These are phyloP conservation scores for Elmis aenea DNA, from an alignment of 2,888 invertebrate species.

Conservation along the genomic window DNA sequence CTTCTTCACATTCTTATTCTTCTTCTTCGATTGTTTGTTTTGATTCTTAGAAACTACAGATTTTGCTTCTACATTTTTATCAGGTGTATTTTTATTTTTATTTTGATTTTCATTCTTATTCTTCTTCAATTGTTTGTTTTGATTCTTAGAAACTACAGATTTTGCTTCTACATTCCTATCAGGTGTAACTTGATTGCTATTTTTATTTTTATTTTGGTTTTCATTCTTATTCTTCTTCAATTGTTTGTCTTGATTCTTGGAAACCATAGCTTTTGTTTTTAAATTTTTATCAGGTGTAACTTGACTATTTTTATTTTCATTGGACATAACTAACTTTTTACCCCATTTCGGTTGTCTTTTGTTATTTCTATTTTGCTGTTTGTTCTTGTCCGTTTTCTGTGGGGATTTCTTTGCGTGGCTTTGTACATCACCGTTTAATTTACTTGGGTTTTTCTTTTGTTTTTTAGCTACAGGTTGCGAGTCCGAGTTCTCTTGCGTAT, in stretches of 20 bases:
- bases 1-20: background rate
- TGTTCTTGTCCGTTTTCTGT: constrained; percentile 2
- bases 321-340: no score
- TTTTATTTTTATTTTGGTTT: constrained; percentile 1
- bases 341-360: no score
- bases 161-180: constrained; percentile 3
- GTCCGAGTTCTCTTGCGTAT: constrained; percentile 6
- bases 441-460: constrained; percentile 15
- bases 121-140: background rate
- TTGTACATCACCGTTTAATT: constrained; percentile 10
- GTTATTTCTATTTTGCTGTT: constrained; percentile 5
- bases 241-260: constrained; percentile 2
- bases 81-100: background rate
- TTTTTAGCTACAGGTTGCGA: no score
- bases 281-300: constrained; percentile 3
- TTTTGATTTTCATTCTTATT: constrained; percentile 2
- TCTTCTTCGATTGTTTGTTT: background rate
- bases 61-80: constrained; percentile 6
- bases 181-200: no score
- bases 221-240: background rate
- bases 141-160: constrained; percentile 1
- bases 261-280: constrained; percentile 1
- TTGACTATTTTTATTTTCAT: no score
- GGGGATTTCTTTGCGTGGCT: background rate
- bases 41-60: constrained; percentile 1